Conservation (phyloP, 2,888 invertebrate species). For the Cotesia congregata region DNA sequence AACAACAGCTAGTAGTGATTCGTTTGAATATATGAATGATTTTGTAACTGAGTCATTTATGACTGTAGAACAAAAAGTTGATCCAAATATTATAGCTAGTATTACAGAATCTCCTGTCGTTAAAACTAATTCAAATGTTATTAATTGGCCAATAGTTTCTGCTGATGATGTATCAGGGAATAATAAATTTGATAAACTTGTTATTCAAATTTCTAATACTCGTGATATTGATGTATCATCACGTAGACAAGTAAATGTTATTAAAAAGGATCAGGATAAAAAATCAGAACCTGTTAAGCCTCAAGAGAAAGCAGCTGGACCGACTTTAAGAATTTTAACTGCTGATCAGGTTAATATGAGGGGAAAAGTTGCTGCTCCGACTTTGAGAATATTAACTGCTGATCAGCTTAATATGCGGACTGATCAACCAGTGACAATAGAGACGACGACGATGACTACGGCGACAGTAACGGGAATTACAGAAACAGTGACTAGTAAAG, state of each 20-base stretch:
- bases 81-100: not conserved
- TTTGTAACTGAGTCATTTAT: not conserved
- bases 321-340: slow-evolving; percentile 54
- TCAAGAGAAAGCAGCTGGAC: slow-evolving; percentile 12
- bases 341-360: slow-evolving; percentile 61
- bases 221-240: slow-evolving; percentile 31
- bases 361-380: slow-evolving; percentile 38
- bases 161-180: slow-evolving; percentile 27
- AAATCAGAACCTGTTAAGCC: not conserved
- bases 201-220: slow-evolving; percentile 45
- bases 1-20: not conserved
- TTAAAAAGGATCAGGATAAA: slow-evolving; percentile 28
- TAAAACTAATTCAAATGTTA: not conserved
- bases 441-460: too few species aligned
- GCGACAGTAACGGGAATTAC: too few species aligned
- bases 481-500: not conserved
- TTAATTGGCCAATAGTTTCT: not conserved
- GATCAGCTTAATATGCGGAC: not conserved
- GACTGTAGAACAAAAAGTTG: not conserved
- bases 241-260: slow-evolving; percentile 17
- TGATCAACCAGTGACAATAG: not conserved
- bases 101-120: not conserved
- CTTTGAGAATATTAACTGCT: not conserved
- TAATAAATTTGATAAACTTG: slow-evolving; percentile 40
- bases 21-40: not conserved